phyloP scores from a whole-genome alignment of 2,797 vertebrate species.

The Anas bahamensis region DNA sequence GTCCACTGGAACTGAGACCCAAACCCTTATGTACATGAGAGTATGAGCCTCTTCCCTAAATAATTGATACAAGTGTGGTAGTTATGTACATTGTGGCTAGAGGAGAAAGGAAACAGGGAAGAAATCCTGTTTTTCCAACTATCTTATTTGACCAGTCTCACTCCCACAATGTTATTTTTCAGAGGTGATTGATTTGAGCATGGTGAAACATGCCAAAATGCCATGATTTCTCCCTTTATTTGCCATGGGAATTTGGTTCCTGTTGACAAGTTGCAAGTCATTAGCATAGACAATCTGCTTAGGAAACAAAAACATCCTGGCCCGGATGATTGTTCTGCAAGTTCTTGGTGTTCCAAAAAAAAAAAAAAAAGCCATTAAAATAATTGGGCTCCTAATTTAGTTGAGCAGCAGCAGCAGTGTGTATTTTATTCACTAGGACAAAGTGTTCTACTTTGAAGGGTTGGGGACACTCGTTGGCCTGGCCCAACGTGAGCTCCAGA shows the following conservation, averaged over 20 bases:
- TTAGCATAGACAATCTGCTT: not conserved
- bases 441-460: not conserved
- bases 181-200: not conserved
- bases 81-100: not conserved
- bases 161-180: not conserved
- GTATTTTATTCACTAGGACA: not conserved
- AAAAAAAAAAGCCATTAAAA: not conserved
- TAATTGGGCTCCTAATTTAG: not conserved
- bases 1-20: not conserved
- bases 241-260: not conserved
- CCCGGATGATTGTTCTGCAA: not conserved
- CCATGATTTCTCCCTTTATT: not conserved
- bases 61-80: not conserved
- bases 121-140: not conserved
- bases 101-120: not conserved
- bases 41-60: not conserved
- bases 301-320: not conserved
- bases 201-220: not conserved
- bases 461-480: not conserved
- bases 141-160: not conserved
- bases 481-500: not conserved
- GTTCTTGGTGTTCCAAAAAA: not conserved
- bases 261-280: not conserved
- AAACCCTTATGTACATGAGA: not conserved
- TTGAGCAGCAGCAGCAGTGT: conserved; percentile 30